Evolutionary conservation across 2,888 invertebrate genomes (phyloP), one percentile per base, ranked within the genome.

Genomic region (Agrypnus murinus): DNA sequence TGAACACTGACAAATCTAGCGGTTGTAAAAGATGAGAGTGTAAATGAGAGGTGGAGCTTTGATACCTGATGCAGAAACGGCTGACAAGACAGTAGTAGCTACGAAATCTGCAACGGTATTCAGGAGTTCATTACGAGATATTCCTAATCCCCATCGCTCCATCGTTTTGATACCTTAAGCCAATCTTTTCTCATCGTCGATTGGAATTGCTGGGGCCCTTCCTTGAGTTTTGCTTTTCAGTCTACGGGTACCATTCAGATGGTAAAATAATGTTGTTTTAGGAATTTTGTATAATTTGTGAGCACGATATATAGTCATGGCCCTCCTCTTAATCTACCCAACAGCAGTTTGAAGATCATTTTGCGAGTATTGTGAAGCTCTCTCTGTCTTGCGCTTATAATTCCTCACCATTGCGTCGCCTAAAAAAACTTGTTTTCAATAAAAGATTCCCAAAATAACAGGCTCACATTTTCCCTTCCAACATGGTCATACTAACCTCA

Each of bases 121-220:
- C 53, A 80, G 55, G 15, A 81, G 64, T 74, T 83, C 81, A 69
- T 76, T 76, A 73, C 77, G 75, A n/a, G 76, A 76, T 34, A 82
- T 65, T 10, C 82, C 82, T 72, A 80, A 82, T 4, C 82, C 83
- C 70, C 78, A 73, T 71, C 78, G 78, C 65, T 82, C 80, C 77
- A 81, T 4, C 3, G 25, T 10, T 12, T 25, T 50, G 6, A 50
- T 6, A 2, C 50, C 50, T 4, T n/a, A 25, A 6, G 50, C 50
- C 10, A 50, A 15, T 50, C 8, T 19, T 25, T 50, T 25, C 25
- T n/a, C n/a, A n/a, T n/a, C n/a, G n/a, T n/a, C n/a, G n/a, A n/a
- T n/a, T n/a, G n/a, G n/a, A n/a, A n/a, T n/a, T n/a, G n/a, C n/a
- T n/a, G n/a, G n/a, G n/a, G n/a, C n/a, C n/a, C n/a, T n/a, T 25